These are phyloP conservation scores for Girardinus metallicus DNA, from an alignment of 2,797 vertebrate species.

Conservation along the genomic window DNA sequence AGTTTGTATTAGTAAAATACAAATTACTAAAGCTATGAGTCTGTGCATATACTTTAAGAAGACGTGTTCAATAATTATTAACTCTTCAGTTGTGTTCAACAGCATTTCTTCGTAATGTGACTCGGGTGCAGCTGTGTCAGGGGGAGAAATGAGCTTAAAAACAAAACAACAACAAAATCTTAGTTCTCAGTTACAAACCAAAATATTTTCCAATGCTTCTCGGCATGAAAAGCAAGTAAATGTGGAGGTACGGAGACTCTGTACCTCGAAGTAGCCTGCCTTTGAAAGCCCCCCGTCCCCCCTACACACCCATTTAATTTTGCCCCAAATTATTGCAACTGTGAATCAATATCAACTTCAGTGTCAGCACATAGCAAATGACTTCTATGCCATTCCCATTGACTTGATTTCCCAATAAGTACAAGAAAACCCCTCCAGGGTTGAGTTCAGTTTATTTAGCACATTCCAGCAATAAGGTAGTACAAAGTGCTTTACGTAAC, in stretches of 20 bases:
- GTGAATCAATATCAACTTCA: not conserved
- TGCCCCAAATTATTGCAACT: not conserved
- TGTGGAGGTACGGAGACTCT: not conserved
- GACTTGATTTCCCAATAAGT: not conserved
- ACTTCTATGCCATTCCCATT: not conserved
- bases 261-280: not conserved
- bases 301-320: not conserved
- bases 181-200: not conserved
- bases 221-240: not conserved
- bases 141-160: not conserved
- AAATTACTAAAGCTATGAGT: conserved; percentile 31
- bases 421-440: not conserved
- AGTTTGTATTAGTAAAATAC: not conserved
- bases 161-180: not conserved
- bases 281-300: not conserved
- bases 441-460: too few species aligned
- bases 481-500: too few species aligned
- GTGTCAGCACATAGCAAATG: not conserved
- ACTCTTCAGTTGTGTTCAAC: not conserved
- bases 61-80: conserved; percentile 40
- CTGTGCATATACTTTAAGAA: conserved; percentile 35
- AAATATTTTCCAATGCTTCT: not conserved
- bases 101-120: not conserved
- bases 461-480: too few species aligned
- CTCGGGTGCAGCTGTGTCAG: not conserved